Evolutionary conservation across 2,113 vertebrate species (phyloP).

Genomic region (Ageneiosus marmoratus): DNA sequence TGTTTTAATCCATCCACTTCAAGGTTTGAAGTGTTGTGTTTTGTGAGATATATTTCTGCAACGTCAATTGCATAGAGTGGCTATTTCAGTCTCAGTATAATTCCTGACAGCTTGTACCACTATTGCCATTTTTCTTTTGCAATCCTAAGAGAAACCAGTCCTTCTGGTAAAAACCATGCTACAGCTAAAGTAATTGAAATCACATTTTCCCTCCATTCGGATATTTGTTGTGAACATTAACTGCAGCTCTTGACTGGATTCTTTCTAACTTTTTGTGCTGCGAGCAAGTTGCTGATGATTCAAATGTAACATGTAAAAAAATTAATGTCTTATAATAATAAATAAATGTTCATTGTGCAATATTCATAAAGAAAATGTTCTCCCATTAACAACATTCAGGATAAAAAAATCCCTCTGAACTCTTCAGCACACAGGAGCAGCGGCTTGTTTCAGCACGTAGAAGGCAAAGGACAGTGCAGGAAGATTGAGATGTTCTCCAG

Average conservation of each 20-base stretch:
- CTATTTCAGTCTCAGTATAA: too few species aligned
- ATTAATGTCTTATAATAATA: not conserved
- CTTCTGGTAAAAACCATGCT: not conserved
- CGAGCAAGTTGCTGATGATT: not conserved
- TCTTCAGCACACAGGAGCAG: constrained; percentile 71
- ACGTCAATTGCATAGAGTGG: too few species aligned
- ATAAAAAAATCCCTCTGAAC: not conserved
- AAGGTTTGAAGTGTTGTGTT: too few species aligned
- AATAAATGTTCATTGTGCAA: not conserved
- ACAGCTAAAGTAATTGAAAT: not conserved
- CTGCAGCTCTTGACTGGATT: not conserved
- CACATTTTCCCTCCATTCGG: not conserved
- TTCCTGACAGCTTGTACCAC: too few species aligned
- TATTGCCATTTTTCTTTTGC: too few species aligned
- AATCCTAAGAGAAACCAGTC: not conserved
- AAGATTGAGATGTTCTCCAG: constrained; percentile 70
- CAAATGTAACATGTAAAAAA: not conserved
- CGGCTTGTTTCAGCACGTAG: constrained; percentile 81
- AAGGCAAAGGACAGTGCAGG: constrained; percentile 85
- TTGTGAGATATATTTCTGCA: too few species aligned
- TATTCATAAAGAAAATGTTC: not conserved
- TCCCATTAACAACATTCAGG: not conserved
- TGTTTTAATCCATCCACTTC: too few species aligned
- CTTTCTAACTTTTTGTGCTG: not conserved
- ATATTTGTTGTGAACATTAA: not conserved